These are phyloP conservation scores for Oxyura jamaicensis DNA, from an alignment of 2,113 vertebrate species.

Conservation along the genomic window DNA sequence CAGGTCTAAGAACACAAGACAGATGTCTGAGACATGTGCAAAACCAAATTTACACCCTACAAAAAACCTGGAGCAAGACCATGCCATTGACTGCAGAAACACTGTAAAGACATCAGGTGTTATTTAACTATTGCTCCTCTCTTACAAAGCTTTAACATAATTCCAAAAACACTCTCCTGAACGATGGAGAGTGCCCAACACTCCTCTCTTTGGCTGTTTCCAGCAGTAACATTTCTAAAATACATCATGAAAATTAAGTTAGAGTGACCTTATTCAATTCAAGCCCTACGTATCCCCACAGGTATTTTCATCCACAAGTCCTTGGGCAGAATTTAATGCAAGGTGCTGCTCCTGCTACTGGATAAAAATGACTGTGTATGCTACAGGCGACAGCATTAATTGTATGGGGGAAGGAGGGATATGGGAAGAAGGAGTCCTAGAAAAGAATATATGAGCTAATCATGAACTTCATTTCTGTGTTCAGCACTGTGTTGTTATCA, in stretches of 20 bases:
- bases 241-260: not conserved
- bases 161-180: not conserved
- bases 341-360: not conserved
- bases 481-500: constrained; percentile 1
- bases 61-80: not conserved
- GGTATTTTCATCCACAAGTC: not conserved
- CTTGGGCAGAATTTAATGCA: not conserved
- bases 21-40: not conserved
- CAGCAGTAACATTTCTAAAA: not conserved
- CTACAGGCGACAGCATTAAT: not conserved
- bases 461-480: constrained; percentile 17
- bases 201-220: not conserved
- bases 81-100: not conserved
- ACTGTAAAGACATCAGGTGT: not conserved
- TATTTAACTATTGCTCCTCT: not conserved
- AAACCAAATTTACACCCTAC: not conserved
- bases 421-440: not conserved
- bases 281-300: not conserved
- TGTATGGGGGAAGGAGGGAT: not conserved
- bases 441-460: constrained; percentile 36
- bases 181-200: not conserved
- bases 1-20: not conserved
- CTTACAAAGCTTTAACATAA: not conserved
- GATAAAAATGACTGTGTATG: not conserved
- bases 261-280: not conserved